A percentile compares a stretch with the other conserved stretches of the same genome.
Evolutionary conservation across 2,888 invertebrate genomes (phyloP).

Genomic region (Strigamia crassipes): DNA sequence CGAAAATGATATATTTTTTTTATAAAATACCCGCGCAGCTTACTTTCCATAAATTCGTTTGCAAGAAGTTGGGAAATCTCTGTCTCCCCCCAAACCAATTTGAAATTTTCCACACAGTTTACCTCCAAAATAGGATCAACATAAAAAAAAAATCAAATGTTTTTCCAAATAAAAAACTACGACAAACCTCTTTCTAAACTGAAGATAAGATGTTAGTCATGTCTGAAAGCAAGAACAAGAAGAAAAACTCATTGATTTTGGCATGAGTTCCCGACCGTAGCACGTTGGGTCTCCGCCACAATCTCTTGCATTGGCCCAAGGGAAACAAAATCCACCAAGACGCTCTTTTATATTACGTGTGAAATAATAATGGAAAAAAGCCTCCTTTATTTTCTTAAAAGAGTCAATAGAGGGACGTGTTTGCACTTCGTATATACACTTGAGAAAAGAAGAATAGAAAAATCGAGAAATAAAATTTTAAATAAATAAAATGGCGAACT

Average conservation of each 20-base stretch:
- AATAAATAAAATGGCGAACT: too few species aligned
- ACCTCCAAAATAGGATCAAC: slow-evolving; percentile 30
- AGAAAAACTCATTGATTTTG: slow-evolving; percentile 39
- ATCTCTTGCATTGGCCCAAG: slow-evolving; percentile 37
- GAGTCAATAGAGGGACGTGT: slow-evolving; percentile 8
- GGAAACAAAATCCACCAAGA: slow-evolving; percentile 34
- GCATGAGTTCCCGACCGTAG: slow-evolving; percentile 37
- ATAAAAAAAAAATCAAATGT: slow-evolving; percentile 37
- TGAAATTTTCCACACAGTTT: slow-evolving; percentile 26
- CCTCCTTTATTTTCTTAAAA: slow-evolving; percentile 1
- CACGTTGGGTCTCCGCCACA: slow-evolving; percentile 40
- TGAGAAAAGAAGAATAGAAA: background rate
- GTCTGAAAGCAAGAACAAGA: slow-evolving; percentile 25
- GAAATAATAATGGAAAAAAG: slow-evolving; percentile 28
- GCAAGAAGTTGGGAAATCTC: background rate
- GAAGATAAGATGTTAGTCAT: slow-evolving; percentile 33
- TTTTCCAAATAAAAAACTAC: slow-evolving; percentile 21
- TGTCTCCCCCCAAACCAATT: background rate
- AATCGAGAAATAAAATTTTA: background rate
- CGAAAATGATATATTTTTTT: background rate
- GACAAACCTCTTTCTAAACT: slow-evolving; percentile 33
- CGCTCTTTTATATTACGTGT: slow-evolving; percentile 25
- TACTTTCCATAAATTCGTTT: background rate
- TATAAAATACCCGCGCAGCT: background rate
- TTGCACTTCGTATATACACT: background rate